These are phyloP conservation scores for Cryptocephalus moraei DNA, from an alignment of 2,888 invertebrate species.

Conservation along the genomic window DNA sequence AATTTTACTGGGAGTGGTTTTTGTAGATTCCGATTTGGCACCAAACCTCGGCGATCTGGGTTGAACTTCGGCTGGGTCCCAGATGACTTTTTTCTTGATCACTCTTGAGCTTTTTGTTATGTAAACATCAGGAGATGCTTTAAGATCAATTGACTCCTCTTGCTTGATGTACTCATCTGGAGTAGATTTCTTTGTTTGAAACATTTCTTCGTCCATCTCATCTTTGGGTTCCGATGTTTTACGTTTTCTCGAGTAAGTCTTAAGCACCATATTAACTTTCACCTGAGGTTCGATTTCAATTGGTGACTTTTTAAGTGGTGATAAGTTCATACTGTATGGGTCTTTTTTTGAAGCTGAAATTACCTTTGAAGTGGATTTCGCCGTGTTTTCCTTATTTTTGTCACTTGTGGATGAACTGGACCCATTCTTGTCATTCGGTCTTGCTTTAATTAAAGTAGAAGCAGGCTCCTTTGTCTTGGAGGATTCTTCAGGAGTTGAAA, in stretches of 20 bases:
- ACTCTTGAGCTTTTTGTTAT: conserved; percentile 43
- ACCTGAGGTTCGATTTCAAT: conserved; percentile 28
- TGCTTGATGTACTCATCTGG: background rate
- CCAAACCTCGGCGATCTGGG: conserved; percentile 12
- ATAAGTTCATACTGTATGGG: conserved; percentile 3
- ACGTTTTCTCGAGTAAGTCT: conserved; percentile 35
- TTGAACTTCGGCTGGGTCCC: conserved; percentile 54
- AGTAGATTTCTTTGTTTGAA: conserved; percentile 2
- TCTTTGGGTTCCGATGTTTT: conserved; percentile 17
- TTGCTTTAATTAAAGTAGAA: background rate
- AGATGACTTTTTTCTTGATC: conserved; percentile 63
- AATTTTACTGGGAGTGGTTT: conserved; percentile 4
- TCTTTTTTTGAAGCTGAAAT: background rate
- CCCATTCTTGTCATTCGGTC: too few species aligned
- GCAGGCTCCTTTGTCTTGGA: background rate
- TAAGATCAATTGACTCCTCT: background rate
- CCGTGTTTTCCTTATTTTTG: conserved; percentile 1
- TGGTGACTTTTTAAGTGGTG: conserved; percentile 7
- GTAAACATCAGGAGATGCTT: conserved; percentile 21
- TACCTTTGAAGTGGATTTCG: conserved; percentile 5
- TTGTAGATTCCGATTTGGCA: conserved; percentile 9
- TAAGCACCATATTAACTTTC: conserved; percentile 27
- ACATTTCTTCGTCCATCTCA: background rate
- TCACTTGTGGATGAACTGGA: too few species aligned
- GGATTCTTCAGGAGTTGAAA: background rate